phyloP scores from a whole-genome alignment of 2,797 vertebrate species.

The Ambastaia sidthimunki region DNA sequence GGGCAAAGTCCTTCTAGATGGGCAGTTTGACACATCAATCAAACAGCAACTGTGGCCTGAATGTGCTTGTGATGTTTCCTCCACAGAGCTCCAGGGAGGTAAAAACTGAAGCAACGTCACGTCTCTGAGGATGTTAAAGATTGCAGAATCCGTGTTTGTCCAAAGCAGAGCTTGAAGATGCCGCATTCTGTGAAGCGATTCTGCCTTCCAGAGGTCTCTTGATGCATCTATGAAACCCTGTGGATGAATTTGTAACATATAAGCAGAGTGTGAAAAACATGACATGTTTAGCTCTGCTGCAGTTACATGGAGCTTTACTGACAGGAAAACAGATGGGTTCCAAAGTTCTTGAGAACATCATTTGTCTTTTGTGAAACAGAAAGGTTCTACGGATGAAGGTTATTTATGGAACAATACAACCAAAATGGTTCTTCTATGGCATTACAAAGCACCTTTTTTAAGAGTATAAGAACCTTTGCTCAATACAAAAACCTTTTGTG shows the following conservation, averaged over 20 bases:
- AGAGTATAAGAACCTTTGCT: too few species aligned
- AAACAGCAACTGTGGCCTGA: slow-evolving; percentile 52
- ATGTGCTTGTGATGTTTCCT: slow-evolving; percentile 59
- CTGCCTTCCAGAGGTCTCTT: slow-evolving; percentile 18
- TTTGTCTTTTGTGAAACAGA: background rate
- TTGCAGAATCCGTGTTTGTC: slow-evolving; percentile 24
- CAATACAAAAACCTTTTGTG: too few species aligned
- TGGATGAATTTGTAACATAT: slow-evolving; percentile 2
- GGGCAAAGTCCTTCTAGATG: slow-evolving; percentile 48
- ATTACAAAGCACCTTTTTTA: too few species aligned
- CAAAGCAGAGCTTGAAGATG: slow-evolving; percentile 42
- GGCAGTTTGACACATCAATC: slow-evolving; percentile 51
- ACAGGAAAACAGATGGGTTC: background rate
- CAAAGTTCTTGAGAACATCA: background rate
- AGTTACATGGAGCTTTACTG: background rate
- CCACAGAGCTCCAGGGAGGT: slow-evolving; percentile 48
- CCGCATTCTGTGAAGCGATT: slow-evolving; percentile 31
- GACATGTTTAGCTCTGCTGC: background rate
- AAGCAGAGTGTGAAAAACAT: background rate
- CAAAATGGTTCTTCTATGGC: too few species aligned
- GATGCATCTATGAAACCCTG: slow-evolving; percentile 12
- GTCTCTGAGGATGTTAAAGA: slow-evolving; percentile 50
- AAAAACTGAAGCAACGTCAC: slow-evolving; percentile 51
- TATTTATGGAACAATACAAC: too few species aligned
- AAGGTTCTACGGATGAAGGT: too few species aligned